Base-by-base conservation (phyloP, 2,888 invertebrate genomes). In the Xanthia togata region DNA sequence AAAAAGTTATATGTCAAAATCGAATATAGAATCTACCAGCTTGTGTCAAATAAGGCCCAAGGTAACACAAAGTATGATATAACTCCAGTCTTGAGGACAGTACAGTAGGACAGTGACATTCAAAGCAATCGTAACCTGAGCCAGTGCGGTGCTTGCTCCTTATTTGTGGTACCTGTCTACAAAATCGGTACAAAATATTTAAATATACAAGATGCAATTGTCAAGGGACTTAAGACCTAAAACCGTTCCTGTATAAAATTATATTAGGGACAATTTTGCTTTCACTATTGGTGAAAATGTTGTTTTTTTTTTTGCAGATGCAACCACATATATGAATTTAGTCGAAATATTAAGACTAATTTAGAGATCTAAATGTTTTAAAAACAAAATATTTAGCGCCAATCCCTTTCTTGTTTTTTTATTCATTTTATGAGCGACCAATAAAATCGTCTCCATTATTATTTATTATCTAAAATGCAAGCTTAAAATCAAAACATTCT, bases 51-150 rank as follows among this genome's bases (percentile, higher is more conserved):
- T 62, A 26, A 70, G 60, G 60, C 35, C 20, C 50, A 67, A 83
- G 5, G 8, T 72, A 71, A 81, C 79, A 84, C 53, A 57, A 64
- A 70, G 26, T 70, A 81, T 20, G 38, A 47, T 23, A 41, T 35
- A 82, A 82, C 82, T 75, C 57, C 41, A 81, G 50, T 64, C 55
- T 57, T 44, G 8, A 57, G n/a, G 60, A 84, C 26, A 80, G 55
- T 53, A 68, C 57, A 74, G 65, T 77, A 68, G 67, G 44, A 83
- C 68, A 83, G 65, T 78, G 57, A 82, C 82, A 85, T 59, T 70
- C 20, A 76, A 82, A 85, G 83, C 83, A n/a, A 41, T 81, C 35
- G 53, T 85, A 83, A 82, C 83, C 83, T 85, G 86, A 59, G 70
- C 68, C 62, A 14, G 68, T 70, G 82, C 57, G 59, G 73, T 70